Conservation (phyloP, 2,113 vertebrate genomes). For the Catagonus wagneri region DNA sequence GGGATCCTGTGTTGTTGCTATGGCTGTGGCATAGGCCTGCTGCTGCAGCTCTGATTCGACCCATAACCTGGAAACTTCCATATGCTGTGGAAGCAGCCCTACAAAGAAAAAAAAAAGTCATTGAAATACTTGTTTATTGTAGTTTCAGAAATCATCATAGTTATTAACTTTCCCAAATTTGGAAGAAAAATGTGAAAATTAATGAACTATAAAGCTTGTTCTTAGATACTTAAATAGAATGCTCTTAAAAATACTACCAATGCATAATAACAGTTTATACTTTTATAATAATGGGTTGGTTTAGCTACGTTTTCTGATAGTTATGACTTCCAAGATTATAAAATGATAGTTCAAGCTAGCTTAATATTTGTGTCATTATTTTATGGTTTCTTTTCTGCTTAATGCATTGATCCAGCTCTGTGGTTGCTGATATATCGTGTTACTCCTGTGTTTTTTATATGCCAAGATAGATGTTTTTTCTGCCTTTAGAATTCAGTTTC, state of each 20-base stretch:
- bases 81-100: no score
- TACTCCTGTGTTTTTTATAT: not conserved
- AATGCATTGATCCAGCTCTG: not conserved
- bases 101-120: not conserved
- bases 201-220: not conserved
- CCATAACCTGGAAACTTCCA: no score
- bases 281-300: not conserved
- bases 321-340: not conserved
- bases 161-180: not conserved
- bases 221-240: not conserved
- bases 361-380: not conserved
- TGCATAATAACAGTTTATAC: not conserved
- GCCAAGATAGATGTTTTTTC: not conserved
- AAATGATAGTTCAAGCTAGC: not conserved
- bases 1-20: no score
- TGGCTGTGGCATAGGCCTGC: no score
- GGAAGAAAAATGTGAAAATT: not conserved
- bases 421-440: not conserved
- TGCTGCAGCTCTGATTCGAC: no score
- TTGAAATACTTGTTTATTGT: not conserved
- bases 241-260: not conserved
- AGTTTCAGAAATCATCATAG: not conserved
- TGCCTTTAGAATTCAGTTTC: constrained; percentile 6
- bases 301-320: not conserved
- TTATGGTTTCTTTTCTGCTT: not conserved